A percentile compares a stretch with the other conserved stretches of the same genome.
Conservation (phyloP, 2,888 invertebrate species). For the Penaeus monodon region DNA sequence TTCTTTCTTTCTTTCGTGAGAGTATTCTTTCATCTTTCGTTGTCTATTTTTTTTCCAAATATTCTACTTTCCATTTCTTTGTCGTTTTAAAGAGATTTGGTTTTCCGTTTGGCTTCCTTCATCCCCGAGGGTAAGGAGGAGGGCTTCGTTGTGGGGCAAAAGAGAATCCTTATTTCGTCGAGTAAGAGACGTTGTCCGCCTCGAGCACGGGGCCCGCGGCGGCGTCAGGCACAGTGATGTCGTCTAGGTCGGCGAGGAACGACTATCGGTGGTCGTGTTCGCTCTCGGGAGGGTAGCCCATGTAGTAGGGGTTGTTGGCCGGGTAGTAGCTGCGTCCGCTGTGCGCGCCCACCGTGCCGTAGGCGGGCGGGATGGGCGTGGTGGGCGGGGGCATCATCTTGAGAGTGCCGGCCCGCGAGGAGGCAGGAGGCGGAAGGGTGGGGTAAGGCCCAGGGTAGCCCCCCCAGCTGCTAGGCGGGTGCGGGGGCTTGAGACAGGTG, state of each 20-base stretch:
- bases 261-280: conserved; percentile 68
- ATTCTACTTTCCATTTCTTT: too few species aligned
- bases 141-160: too few species aligned
- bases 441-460: conserved; percentile 68
- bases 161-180: too few species aligned
- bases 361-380: conserved; percentile 61
- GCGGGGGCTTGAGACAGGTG: conserved; percentile 72
- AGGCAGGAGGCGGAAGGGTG: conserved; percentile 67
- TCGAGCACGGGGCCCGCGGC: conserved; percentile 16
- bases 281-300: conserved; percentile 69
- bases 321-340: conserved; percentile 75
- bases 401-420: conserved; percentile 66
- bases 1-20: too few species aligned
- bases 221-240: background rate
- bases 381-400: conserved; percentile 68
- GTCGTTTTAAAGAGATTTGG: too few species aligned
- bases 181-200: background rate
- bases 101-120: too few species aligned
- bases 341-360: conserved; percentile 65
- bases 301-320: conserved; percentile 68
- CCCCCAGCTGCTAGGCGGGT: conserved; percentile 63
- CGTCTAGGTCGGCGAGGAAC: background rate
- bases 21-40: too few species aligned
- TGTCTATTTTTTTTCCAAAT: too few species aligned
- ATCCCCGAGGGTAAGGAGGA: too few species aligned